phyloP scores from a whole-genome alignment of 1,140 invertebrate species.

The Dysdera silvatica region DNA sequence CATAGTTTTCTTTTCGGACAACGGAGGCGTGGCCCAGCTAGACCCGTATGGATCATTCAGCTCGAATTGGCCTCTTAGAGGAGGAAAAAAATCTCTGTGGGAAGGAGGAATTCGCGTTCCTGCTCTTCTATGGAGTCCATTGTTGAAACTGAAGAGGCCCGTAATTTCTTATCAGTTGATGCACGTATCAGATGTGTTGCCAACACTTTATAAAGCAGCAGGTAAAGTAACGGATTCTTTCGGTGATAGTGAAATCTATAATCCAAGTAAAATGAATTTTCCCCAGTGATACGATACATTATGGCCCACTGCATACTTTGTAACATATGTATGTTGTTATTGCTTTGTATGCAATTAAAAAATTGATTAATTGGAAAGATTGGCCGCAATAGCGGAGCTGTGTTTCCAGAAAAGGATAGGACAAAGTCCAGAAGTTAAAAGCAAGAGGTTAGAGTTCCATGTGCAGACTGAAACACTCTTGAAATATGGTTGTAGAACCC shows the following conservation, averaged over 20 bases:
- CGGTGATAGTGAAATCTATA: background rate
- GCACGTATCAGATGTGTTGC: constrained; percentile 82
- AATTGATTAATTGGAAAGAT: no score
- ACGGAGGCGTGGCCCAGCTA: constrained; percentile 58
- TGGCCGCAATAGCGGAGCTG: no score
- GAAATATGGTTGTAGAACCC: no score
- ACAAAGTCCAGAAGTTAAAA: no score
- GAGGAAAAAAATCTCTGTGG: constrained; percentile 77
- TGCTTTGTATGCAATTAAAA: no score
- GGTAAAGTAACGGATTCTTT: constrained; percentile 39
- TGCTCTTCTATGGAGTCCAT: constrained; percentile 70
- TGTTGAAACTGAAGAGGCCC: constrained; percentile 48
- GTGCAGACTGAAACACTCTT: no score
- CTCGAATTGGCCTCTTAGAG: constrained; percentile 80
- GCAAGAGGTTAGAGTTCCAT: no score
- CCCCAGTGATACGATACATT: no score
- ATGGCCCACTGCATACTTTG: no score
- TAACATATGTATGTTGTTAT: no score
- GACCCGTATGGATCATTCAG: constrained; percentile 45
- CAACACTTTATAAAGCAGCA: constrained; percentile 57
- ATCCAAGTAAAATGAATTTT: no score
- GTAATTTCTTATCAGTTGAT: constrained; percentile 60
- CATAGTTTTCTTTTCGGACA: constrained; percentile 78
- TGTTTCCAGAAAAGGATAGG: no score
- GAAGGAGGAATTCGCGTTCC: constrained; percentile 77